Evolutionary conservation across 2,113 vertebrate genomes (phyloP), one percentile per base, ranked within the genome.

Genomic region (Pangasianodon hypophthalmus): DNA sequence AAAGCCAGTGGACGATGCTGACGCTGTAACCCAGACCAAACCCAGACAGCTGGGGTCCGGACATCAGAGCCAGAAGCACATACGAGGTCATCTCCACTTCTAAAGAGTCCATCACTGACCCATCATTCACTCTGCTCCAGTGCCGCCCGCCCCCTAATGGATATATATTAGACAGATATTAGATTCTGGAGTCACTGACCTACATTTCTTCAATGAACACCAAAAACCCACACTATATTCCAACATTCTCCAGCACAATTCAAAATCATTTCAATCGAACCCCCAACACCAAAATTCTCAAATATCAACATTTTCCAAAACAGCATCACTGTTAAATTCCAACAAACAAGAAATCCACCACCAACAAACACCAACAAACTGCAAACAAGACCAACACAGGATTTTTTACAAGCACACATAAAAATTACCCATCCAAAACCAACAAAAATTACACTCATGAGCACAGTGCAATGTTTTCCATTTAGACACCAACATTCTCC

Each of bases 1-100:
- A 82, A 5, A 97, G 92, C 97, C 97, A 98, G 67, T 92, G 95
- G n/a, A 97, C 95, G 44, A 97, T 95, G n/a, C 88, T 11, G 0
- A 95, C 92, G 2, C 95, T 89, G 48, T 95, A 95, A 67, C 48
- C 50, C 48, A 83, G 69, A 11, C 94, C 95, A 26, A 95, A 95
- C 4, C 64, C 90, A 0, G 90, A 90, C 50, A 91, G 0, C 0
- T 2, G 4, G 0, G 96, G 80, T 84, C 87, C 95, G 2, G 91
- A 92, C 73, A 97, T 95, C 52, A 97, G 29, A 8, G 97, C 96
- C 92, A 97, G 85, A 60, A 98, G 80, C 14, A 82, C 80, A 56
- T 82, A 82, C 0, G 80, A 37, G n/a, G 80, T 82, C 16, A 82
- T 56, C n/a, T 82, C 80, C 29, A 82, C 80, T 3, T 56, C 80